phyloP scores from a whole-genome alignment of 1,140 invertebrate species.

The Achatina immaculata region DNA sequence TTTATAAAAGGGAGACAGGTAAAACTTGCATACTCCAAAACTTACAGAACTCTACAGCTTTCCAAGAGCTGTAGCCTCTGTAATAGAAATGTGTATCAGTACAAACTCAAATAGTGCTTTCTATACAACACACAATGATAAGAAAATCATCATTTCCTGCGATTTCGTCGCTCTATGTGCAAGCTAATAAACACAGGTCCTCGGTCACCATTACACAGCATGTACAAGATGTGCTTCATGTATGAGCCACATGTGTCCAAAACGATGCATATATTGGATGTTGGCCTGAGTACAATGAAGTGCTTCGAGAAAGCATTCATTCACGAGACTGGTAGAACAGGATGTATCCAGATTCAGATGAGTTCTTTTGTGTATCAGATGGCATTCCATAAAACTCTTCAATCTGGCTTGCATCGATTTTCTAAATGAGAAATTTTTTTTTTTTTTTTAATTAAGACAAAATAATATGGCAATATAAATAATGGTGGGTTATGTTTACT shows the following conservation, averaged over 20 bases:
- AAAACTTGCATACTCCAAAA: too few relatives aligned
- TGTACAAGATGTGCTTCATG: neutral
- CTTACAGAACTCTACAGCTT: too few relatives aligned
- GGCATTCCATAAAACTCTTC: conserved; percentile 99
- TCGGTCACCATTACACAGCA: neutral
- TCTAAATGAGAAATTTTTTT: conserved; percentile 79
- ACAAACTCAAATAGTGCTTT: too few relatives aligned
- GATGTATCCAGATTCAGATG: conserved; percentile 96
- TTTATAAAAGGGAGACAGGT: too few relatives aligned
- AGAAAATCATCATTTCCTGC: neutral
- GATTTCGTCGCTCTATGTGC: neutral
- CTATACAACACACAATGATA: too few relatives aligned
- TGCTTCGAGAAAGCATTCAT: conserved; percentile 26
- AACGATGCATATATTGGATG: neutral
- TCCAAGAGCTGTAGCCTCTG: too few relatives aligned
- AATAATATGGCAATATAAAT: neutral
- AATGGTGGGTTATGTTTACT: too few relatives aligned
- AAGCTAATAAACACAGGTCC: neutral
- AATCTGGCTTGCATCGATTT: conserved; percentile 98
- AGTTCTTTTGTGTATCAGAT: conserved; percentile 96
- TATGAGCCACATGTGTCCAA: neutral
- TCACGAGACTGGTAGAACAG: conserved; percentile 99
- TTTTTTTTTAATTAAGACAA: neutral
- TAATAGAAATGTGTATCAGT: too few relatives aligned
- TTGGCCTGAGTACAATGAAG: neutral